Evolutionary conservation across 2,113 vertebrate genomes (phyloP).

Genomic region (Hassar affinis): DNA sequence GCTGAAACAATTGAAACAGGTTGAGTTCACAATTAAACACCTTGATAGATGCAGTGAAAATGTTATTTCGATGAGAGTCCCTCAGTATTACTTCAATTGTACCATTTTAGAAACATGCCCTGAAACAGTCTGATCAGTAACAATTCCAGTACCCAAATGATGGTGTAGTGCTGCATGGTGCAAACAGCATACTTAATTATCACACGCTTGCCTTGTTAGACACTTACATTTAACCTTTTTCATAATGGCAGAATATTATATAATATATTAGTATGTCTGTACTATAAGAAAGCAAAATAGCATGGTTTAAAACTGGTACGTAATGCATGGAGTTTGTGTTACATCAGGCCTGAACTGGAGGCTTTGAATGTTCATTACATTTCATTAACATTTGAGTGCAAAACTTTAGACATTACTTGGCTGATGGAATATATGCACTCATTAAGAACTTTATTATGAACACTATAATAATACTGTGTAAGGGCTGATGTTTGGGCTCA

Average conservation of each 20-base stretch:
- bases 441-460: no score
- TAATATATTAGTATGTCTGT: background rate
- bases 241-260: background rate
- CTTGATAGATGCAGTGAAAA: background rate
- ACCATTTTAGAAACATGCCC: background rate
- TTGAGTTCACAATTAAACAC: background rate
- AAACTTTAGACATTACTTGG: background rate
- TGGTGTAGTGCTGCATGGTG: background rate
- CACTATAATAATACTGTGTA: no score
- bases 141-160: background rate
- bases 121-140: background rate
- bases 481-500: no score
- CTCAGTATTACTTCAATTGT: background rate
- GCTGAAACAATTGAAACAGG: background rate
- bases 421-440: background rate
- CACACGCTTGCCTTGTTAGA: background rate
- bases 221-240: background rate
- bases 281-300: background rate
- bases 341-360: background rate
- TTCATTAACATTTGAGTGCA: background rate
- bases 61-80: background rate
- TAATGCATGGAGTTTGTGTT: background rate
- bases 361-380: background rate
- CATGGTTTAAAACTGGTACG: background rate
- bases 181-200: background rate